phyloP scores from a whole-genome alignment of 2,888 invertebrate species.

The Euzetes globulus region DNA sequence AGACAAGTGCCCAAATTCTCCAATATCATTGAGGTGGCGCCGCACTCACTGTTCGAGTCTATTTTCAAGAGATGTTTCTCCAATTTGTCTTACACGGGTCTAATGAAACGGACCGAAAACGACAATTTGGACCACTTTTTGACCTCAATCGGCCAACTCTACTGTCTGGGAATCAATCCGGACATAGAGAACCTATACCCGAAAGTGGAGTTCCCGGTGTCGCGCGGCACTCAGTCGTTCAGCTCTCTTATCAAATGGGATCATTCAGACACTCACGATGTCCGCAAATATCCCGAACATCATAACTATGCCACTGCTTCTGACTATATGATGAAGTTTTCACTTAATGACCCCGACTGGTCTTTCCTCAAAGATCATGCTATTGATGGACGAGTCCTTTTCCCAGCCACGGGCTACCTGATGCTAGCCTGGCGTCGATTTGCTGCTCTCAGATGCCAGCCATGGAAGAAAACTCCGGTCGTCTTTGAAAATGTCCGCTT shows the following conservation, averaged over 20 bases:
- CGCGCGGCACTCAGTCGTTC: conserved; percentile 82
- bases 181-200: conserved; percentile 61
- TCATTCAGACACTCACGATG: conserved; percentile 55
- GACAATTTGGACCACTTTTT: conserved; percentile 56
- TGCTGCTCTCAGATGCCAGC: conserved; percentile 42
- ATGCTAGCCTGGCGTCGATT: conserved; percentile 74
- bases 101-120: too few relatives aligned
- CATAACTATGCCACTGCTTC: conserved; percentile 36
- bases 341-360: too few relatives aligned
- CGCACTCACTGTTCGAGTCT: too few relatives aligned
- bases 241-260: conserved; percentile 86
- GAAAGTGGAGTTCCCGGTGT: conserved; percentile 61
- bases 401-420: conserved; percentile 52
- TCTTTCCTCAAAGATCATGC: too few relatives aligned
- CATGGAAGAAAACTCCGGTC: conserved; percentile 17
- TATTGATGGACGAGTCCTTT: conserved; percentile 53
- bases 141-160: conserved; percentile 69
- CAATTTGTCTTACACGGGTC: too few relatives aligned
- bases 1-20: too few relatives aligned
- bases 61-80: too few relatives aligned
- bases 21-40: too few relatives aligned
- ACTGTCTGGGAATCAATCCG: conserved; percentile 70
- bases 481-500: conserved; percentile 30
- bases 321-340: too few relatives aligned
- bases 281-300: conserved; percentile 35